Evolutionary conservation across 2,113 vertebrate species (phyloP).

Genomic region (Tachycineta bicolor): DNA sequence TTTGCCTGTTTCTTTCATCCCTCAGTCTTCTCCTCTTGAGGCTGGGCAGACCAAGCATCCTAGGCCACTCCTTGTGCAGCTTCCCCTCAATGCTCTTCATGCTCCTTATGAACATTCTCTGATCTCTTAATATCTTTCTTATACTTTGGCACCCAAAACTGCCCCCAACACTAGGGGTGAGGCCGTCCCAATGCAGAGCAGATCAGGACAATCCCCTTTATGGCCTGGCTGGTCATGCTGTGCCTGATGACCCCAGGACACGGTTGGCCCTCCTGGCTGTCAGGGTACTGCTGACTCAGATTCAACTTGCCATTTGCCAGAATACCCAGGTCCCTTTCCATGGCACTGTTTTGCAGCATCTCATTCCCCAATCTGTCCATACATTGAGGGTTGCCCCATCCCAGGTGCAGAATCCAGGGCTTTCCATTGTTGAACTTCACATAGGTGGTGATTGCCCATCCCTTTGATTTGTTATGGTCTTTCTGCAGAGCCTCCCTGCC

Average conservation of each 20-base stretch:
- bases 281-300: not conserved
- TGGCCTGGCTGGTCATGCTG: rapidly evolving
- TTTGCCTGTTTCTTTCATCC: too few species aligned
- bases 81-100: not conserved
- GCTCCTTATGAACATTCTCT: rapidly evolving
- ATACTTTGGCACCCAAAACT: not conserved
- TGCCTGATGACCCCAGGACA: not conserved
- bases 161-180: rapidly evolving
- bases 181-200: rapidly evolving
- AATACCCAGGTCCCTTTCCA: rapidly evolving
- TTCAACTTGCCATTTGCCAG: not conserved
- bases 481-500: not conserved
- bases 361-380: not conserved
- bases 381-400: not conserved
- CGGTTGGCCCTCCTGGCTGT: rapidly evolving
- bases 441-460: rapidly evolving
- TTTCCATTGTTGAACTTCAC: too few species aligned
- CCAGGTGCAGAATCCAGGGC: not conserved
- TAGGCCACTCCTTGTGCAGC: rapidly evolving
- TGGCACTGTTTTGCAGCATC: rapidly evolving
- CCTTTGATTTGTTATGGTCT: not conserved
- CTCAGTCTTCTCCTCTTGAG: not conserved
- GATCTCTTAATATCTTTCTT: too few species aligned
- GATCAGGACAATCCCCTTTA: rapidly evolving
- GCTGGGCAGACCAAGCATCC: not conserved